Evolutionary conservation across 1,140 invertebrate genomes (phyloP).

Genomic region (Meteorus sp.): DNA sequence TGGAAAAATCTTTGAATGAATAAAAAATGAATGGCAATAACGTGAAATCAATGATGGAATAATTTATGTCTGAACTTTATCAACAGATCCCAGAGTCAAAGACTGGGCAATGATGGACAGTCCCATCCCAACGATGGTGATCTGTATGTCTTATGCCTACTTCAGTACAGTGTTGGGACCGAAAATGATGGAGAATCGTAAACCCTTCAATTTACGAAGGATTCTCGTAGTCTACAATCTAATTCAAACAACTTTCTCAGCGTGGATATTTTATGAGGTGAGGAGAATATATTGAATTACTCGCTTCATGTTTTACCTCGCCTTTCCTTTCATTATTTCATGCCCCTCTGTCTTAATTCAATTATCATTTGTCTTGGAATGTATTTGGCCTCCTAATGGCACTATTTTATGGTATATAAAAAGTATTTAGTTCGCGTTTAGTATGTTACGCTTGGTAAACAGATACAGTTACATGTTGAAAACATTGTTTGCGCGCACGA

Average conservation of each 20-base stretch:
- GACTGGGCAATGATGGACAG: constrained; percentile 90
- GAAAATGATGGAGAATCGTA: constrained; percentile 84
- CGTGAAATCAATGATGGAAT: constrained; percentile 14
- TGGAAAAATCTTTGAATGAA: too few species aligned
- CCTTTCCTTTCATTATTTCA: not conserved
- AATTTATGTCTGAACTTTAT: constrained; percentile 32
- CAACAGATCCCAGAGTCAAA: constrained; percentile 83
- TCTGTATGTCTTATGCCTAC: constrained; percentile 84
- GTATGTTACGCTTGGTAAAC: constrained; percentile 36
- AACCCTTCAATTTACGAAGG: constrained; percentile 82
- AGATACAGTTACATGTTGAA: constrained; percentile 39
- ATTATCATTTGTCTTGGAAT: not conserved
- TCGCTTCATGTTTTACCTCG: not conserved
- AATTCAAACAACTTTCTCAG: constrained; percentile 84
- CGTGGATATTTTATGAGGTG: constrained; percentile 93
- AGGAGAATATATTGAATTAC: too few species aligned
- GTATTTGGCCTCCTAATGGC: not conserved
- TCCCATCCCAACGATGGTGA: constrained; percentile 82
- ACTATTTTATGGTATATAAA: constrained; percentile 15
- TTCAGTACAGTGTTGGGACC: constrained; percentile 85
- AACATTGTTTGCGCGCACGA: constrained; percentile 9
- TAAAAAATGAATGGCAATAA: too few species aligned
- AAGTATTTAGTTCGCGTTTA: constrained; percentile 36
- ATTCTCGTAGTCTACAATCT: constrained; percentile 87
- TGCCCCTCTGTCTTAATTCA: too few species aligned